Base-by-base conservation (phyloP, 2,113 vertebrate genomes). In the Telmatochromis sp. region DNA sequence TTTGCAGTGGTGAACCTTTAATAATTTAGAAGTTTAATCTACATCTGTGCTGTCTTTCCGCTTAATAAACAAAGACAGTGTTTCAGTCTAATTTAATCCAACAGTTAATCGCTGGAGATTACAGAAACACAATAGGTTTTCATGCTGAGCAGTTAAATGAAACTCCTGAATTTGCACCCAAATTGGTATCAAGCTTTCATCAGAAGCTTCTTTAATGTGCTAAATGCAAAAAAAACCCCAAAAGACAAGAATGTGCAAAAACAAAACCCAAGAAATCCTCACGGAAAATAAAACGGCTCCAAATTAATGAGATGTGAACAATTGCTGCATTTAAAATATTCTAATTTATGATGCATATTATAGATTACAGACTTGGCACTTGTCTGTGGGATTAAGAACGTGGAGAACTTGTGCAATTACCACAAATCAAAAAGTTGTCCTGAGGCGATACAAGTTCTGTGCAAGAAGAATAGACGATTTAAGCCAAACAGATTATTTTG, bases 1-100 rank as follows among this genome's bases (percentile, higher is more conserved):
- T 37, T 12, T 65, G 10, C 6, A n/a, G 17, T 37, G 4, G 4
- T 37, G 33, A 65, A 33, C 37, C 11, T 57, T 31, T 63, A 58
- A 14, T 54, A 49, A 81, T 85, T 82, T 23, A 28, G 31, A 1
- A 45, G 87, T 83, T 2, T 63, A 87, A 88, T 87, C 58, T 28
- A 37, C 35, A 15, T 85, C 23, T 60, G 23, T 10, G 21, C 31
- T 73, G 11, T 63, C 54, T 85, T 82, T 58, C 58, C 28, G 2
- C 19, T 54, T 35, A 12, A 81, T 83, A 84, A 84, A 91, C 78
- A 55, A 82, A 88, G 17, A 21, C 58, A 42, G 42, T 82, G 83
- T 85, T 85, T 89, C 60, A 78, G 17, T 87, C 80, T 88, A 57
- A 91, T 90, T 88, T 85, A 91, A 90, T 92, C 85, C 70, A 60